These are phyloP conservation scores for Otis tarda DNA, from an alignment of 2,113 vertebrate genomes.

Conservation along the genomic window DNA sequence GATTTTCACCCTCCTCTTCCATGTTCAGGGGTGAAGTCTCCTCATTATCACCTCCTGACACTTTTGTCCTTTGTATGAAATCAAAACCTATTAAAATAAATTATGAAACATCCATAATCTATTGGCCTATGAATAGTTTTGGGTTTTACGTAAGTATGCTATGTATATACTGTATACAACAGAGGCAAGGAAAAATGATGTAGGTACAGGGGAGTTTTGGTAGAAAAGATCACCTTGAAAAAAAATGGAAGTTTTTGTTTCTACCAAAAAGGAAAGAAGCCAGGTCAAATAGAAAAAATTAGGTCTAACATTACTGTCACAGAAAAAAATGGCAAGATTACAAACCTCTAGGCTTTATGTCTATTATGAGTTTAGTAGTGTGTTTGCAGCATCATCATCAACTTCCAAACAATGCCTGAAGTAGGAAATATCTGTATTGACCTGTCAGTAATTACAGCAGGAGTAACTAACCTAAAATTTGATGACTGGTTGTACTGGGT, in stretches of 20 bases:
- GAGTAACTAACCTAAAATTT: neutral
- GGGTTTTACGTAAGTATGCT: neutral
- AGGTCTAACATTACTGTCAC: neutral
- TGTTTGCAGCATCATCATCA: neutral
- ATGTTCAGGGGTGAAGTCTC: neutral
- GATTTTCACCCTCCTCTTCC: accelerated
- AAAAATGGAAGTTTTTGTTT: neutral
- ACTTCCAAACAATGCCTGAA: neutral
- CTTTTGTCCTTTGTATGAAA: neutral
- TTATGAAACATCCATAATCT: neutral
- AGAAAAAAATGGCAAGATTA: neutral
- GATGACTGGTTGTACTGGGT: neutral
- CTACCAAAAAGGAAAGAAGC: neutral
- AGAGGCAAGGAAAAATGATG: neutral
- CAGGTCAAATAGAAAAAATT: neutral
- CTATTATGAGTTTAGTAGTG: neutral
- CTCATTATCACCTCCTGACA: neutral
- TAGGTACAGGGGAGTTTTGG: neutral
- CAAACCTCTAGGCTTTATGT: neutral
- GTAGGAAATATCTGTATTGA: neutral
- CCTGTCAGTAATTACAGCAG: neutral
- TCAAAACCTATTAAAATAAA: neutral
- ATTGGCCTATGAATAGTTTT: neutral
- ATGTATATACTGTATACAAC: neutral
- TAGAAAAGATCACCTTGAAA: neutral